phyloP scores from a whole-genome alignment of 2,113 vertebrate species.

The Tursiops truncatus region DNA sequence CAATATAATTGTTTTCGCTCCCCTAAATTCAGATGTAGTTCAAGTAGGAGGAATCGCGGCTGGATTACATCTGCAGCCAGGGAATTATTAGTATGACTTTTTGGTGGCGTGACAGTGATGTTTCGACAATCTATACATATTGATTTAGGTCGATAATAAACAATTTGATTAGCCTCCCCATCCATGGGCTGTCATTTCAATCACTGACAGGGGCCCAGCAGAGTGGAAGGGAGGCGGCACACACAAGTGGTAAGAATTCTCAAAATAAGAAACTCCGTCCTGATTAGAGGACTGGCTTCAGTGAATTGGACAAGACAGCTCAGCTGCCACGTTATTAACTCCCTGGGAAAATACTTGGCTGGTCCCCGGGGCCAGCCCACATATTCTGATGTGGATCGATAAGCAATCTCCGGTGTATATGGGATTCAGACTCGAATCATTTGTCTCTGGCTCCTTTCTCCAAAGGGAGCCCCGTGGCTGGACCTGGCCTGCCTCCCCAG shows the following conservation, averaged over 20 bases:
- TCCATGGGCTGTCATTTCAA: conserved; percentile 99
- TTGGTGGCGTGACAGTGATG: conserved; percentile 95
- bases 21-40: conserved; percentile 83
- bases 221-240: conserved; percentile 91
- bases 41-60: conserved; percentile 73
- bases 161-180: conserved; percentile 99
- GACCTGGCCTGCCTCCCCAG: conserved; percentile 58
- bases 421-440: conserved; percentile 99
- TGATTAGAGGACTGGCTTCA: conserved; percentile 99
- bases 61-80: conserved; percentile 82
- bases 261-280: conserved; percentile 98
- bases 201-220: conserved; percentile 94
- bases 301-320: conserved; percentile 99
- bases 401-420: conserved; percentile 99
- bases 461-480: conserved; percentile 89
- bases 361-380: conserved; percentile 93
- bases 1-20: conserved; percentile 75
- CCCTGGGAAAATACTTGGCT: conserved; percentile 99
- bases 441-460: conserved; percentile 96
- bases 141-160: conserved; percentile 99
- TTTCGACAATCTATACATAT: conserved; percentile 99
- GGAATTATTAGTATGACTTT: conserved; percentile 93
- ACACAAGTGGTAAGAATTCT: conserved; percentile 86
- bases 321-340: conserved; percentile 99
- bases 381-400: conserved; percentile 99